A percentile compares a stretch with the other conserved stretches of the same genome.
Conservation (phyloP, 2,113 vertebrate genomes). For the Halichoeres trimaculatus region DNA sequence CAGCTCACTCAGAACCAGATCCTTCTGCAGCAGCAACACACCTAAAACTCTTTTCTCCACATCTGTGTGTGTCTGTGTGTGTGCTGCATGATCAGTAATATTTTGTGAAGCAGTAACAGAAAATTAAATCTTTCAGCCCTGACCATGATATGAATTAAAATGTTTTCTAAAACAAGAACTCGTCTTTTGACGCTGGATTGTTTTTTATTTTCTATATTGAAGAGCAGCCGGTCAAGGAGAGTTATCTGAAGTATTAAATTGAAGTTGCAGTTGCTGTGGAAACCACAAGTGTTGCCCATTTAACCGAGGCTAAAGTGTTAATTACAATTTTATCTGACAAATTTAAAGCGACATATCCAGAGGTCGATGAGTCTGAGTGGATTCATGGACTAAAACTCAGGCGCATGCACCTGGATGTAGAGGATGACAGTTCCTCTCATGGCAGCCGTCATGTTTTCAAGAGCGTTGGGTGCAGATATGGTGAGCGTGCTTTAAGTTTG, state of each 20-base stretch:
- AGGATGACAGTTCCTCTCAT: neutral
- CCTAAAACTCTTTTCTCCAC: too few species aligned
- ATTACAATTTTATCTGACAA: neutral
- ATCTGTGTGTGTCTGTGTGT: too few species aligned
- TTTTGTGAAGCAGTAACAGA: neutral
- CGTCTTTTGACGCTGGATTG: neutral
- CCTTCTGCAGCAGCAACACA: too few species aligned
- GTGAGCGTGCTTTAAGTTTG: conserved; percentile 10
- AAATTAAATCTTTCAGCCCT: neutral
- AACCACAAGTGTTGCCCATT: neutral
- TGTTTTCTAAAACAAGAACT: neutral
- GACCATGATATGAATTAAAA: neutral
- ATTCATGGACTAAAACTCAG: neutral
- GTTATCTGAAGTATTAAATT: neutral
- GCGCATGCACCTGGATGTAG: neutral
- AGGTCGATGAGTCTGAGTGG: neutral
- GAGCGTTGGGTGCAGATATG: neutral
- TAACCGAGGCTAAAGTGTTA: neutral
- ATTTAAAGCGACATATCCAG: neutral
- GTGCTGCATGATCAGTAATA: too few species aligned
- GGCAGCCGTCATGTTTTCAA: neutral
- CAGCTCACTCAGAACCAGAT: too few species aligned
- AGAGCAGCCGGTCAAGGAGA: neutral
- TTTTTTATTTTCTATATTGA: neutral
- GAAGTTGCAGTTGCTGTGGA: conserved; percentile 24